These are phyloP conservation scores for Tetrao urogallus DNA, from an alignment of 2,113 vertebrate species.

Conservation along the genomic window DNA sequence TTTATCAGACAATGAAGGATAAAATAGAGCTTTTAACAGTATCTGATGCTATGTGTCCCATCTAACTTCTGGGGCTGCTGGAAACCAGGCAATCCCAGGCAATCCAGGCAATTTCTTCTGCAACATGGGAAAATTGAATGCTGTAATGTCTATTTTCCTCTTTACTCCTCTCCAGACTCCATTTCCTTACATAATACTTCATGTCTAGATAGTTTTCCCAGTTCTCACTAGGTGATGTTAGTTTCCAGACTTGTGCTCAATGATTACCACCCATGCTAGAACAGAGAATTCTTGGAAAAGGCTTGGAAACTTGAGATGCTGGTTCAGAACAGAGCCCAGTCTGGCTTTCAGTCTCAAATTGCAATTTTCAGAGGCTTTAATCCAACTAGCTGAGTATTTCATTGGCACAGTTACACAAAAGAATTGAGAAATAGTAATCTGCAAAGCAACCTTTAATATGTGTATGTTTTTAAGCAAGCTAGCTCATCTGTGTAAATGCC, in stretches of 20 bases:
- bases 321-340: neutral
- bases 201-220: neutral
- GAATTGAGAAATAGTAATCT: neutral
- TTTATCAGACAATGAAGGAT: neutral
- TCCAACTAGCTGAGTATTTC: neutral
- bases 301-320: neutral
- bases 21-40: neutral
- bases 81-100: neutral
- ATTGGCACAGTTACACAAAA: neutral
- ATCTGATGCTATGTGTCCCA: neutral
- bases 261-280: neutral
- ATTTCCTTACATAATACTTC: neutral
- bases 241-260: neutral
- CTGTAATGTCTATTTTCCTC: neutral
- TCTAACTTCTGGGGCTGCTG: neutral
- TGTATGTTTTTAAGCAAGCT: neutral
- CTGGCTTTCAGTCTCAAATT: neutral
- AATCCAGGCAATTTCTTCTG: neutral
- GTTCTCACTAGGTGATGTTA: neutral
- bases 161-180: neutral
- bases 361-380: conserved; percentile 17
- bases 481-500: neutral
- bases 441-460: neutral
- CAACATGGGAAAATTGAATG: neutral
- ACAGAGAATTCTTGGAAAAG: neutral